Conservation (phyloP, 2,113 vertebrate genomes). For the Nematolebias whitei region DNA sequence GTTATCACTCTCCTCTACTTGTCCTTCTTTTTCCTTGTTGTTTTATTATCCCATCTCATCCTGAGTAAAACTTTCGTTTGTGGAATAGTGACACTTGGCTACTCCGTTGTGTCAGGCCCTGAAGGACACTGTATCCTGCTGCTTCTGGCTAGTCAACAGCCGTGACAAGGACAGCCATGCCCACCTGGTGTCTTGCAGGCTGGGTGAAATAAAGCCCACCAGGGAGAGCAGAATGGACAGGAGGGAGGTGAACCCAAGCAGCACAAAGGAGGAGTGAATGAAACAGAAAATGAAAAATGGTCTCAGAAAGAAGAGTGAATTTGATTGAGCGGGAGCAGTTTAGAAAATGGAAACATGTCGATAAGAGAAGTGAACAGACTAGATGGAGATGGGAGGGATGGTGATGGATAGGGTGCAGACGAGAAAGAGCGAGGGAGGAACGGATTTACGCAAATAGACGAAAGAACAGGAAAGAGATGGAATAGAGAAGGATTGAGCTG, state of each 20-base stretch:
- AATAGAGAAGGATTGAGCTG: conserved; percentile 65
- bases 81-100: conserved; percentile 45
- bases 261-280: conserved; percentile 47
- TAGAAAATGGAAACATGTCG: conserved; percentile 83
- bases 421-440: conserved; percentile 39
- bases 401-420: conserved; percentile 76
- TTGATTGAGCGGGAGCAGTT: conserved; percentile 79
- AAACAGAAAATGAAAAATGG: conserved; percentile 74
- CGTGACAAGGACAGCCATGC: conserved; percentile 68
- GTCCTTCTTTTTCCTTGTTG: conserved; percentile 29
- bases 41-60: conserved; percentile 31
- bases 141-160: conserved; percentile 58
- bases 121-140: conserved; percentile 55
- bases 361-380: conserved; percentile 75
- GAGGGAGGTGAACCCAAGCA: conserved; percentile 45
- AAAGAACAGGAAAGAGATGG: conserved; percentile 63
- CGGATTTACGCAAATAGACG: conserved; percentile 62
- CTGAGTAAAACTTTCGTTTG: conserved; percentile 56
- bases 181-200: conserved; percentile 54
- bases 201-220: conserved; percentile 59
- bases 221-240: conserved; percentile 45
- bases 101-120: conserved; percentile 35
- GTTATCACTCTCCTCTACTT: conserved; percentile 33
- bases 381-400: conserved; percentile 74
- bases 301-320: conserved; percentile 64